A percentile compares a stretch with the other conserved stretches of the same genome.
Conservation (phyloP, 2,888 invertebrate species). For the Thyatira batis region DNA sequence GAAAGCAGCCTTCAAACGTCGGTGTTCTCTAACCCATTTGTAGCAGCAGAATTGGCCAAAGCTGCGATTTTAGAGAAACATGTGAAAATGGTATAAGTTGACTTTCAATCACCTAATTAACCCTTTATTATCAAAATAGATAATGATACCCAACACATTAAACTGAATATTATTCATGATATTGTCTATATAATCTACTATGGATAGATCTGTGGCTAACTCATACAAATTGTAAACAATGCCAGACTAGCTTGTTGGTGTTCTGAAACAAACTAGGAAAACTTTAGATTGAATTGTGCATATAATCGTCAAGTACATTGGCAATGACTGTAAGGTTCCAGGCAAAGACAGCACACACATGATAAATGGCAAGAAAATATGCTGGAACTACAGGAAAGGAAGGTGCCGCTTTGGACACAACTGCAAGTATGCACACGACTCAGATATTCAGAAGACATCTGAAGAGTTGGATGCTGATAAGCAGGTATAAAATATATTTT, state of each 20-base stretch:
- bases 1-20: constrained; percentile 84
- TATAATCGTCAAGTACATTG: constrained; percentile 82
- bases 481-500: constrained; percentile 48
- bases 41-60: constrained; percentile 92
- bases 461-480: constrained; percentile 83
- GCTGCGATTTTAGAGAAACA: constrained; percentile 94
- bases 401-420: constrained; percentile 95
- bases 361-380: constrained; percentile 94
- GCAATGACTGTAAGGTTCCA: constrained; percentile 82
- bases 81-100: constrained; percentile 93
- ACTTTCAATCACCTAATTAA: constrained; percentile 57
- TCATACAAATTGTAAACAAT: too few species aligned
- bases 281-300: constrained; percentile 59
- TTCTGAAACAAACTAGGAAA: constrained; percentile 26
- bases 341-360: constrained; percentile 87
- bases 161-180: too few species aligned
- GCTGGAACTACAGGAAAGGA: constrained; percentile 96
- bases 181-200: too few species aligned
- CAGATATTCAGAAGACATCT: constrained; percentile 87
- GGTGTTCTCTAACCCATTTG: constrained; percentile 94
- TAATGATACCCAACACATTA: not conserved
- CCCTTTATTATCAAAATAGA: not conserved
- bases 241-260: not conserved
- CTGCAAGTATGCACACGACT: constrained; percentile 95
- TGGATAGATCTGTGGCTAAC: too few species aligned